Evolutionary conservation across 2,113 vertebrate genomes (phyloP), one percentile per base, ranked within the genome.

Genomic region (Upupa epops): DNA sequence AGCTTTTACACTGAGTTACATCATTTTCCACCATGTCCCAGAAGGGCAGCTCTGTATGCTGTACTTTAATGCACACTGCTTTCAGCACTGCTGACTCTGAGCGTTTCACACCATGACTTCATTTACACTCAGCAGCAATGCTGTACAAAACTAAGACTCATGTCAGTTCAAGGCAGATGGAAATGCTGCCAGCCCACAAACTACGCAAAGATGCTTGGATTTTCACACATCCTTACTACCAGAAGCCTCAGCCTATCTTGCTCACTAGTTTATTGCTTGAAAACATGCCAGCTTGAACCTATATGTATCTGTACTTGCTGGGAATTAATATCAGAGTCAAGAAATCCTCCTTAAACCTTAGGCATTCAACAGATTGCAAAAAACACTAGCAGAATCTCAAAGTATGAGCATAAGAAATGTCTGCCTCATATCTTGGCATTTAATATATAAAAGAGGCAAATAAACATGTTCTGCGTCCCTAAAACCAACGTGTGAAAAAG

Each of bases 1-100:
- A 86, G 92, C 95, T 83, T 97, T 98, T 98, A 97, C 97, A 96
- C 75, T 82, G 84, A 21, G 93, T 98, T 98, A 98, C 98, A 98
- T 98, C 98, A 98, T 97, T 97, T 97, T 92, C 73, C 92, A 60
- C 84, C 17, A 92, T 24, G 90, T 96, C 97, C 97, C 97, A 97
- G 93, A 96, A 97, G 98, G 85, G 89, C 86, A 90, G 84, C 78
- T 63, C 45, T 79, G 92, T 83, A 58, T 70, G 61, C 69, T 90
- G 72, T 63, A 61, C 92, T 68, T 73, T 15, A 74, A 64, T 52
- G 58, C 37, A 68, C 45, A 9, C 2, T 31, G 55, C 77, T 87
- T 26, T 73, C 85, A 93, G 78, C 52, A 31, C 52, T 79, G 89
- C 91, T 94, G 88, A 92, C 68, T 93, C 68, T 18, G 2, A 70